Base-by-base conservation (phyloP, 2,113 vertebrate species). In the Solenodon paradoxus region DNA sequence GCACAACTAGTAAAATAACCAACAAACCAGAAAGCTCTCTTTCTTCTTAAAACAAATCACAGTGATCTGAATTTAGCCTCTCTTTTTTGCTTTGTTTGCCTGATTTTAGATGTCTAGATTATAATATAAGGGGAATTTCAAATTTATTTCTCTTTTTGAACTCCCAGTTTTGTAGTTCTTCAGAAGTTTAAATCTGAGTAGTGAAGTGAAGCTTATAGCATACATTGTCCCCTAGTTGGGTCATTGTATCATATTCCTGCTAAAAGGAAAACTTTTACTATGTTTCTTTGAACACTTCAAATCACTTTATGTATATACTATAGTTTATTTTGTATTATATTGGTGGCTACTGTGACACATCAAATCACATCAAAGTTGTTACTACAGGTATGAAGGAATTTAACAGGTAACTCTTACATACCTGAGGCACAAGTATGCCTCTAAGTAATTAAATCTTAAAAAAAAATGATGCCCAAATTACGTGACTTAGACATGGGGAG, bases 281-380 rank as follows among this genome's bases (percentile, higher is more conserved):
- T 94, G 72, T 51, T 94, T 92, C 40, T 94, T 87, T 74, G 72
- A 92, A 68, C 47, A 83, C 57, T 90, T 83, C 22, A 79, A 78
- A 88, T 10, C 42, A 69, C 32, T 90, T 63, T 80, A 30, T 38
- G 15, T 75, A 68, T 80, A 45, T 90, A 35, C 40, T 91, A 74
- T 59, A 61, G 7, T 84, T 61, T 83, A 53, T 92, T 63, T 38
- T 30, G n/a, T 72, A 71, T 45, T 88, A n/a, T 42, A 59, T 45
- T 69, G 13, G 55, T 90, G 32, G 26, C 59, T 53, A 1, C 22
- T 55, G 1, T 88, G 69, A 42, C 13, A 32, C 15, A 68, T 45
- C 9, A 82, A 32, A 64, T 71, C 10, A 57, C 9, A 57, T 84
- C 28, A 61, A 35, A 79, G 55, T 90, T 94, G 20, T 80, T 90